phyloP scores from a whole-genome alignment of 2,113 vertebrate species.

The Stictonetta naevosa region DNA sequence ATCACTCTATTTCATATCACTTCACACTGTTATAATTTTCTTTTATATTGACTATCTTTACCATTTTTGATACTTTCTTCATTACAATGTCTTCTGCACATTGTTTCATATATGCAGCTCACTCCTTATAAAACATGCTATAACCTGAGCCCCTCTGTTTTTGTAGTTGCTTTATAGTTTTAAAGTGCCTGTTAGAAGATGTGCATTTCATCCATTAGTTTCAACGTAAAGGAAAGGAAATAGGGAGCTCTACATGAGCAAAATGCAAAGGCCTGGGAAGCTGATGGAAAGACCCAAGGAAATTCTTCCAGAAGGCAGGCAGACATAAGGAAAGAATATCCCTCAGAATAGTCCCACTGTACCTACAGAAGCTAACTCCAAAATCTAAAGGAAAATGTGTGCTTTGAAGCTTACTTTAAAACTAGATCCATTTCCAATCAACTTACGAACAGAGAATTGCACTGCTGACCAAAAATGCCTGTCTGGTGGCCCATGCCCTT shows the following conservation, averaged over 20 bases:
- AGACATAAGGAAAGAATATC: background rate
- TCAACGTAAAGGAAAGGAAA: background rate
- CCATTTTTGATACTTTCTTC: background rate
- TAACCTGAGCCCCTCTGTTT: background rate
- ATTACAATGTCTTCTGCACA: background rate
- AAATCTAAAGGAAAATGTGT: background rate
- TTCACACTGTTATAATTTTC: background rate
- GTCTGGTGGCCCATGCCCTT: background rate
- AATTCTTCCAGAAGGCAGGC: background rate
- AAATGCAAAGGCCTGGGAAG: background rate
- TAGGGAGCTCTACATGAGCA: background rate
- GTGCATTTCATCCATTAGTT: background rate
- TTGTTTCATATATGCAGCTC: background rate
- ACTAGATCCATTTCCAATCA: background rate
- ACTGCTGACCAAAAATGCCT: fast-evolving
- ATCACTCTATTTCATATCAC: background rate
- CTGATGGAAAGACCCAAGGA: background rate
- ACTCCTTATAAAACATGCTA: background rate
- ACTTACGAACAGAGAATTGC: background rate
- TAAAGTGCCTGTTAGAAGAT: background rate
- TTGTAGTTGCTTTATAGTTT: background rate
- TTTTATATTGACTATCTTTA: background rate
- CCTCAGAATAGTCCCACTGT: background rate
- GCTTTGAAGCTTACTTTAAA: background rate
- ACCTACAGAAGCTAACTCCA: background rate